phyloP scores from a whole-genome alignment of 2,888 invertebrate genomes.

The Nymphalis urticae region DNA sequence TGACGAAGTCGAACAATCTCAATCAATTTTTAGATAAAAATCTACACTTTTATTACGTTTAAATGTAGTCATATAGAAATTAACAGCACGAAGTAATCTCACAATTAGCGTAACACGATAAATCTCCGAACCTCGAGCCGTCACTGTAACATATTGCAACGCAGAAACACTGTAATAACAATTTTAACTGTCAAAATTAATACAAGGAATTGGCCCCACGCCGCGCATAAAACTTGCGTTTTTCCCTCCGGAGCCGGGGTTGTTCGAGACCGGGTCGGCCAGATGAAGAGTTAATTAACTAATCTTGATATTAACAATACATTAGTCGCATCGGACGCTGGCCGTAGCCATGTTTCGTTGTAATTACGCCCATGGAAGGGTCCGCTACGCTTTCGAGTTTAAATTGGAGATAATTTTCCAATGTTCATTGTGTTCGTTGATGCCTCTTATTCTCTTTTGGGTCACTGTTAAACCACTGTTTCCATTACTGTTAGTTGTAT shows the following conservation, averaged over 20 bases:
- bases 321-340: constrained; percentile 76
- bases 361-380: constrained; percentile 51
- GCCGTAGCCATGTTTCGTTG: constrained; percentile 51
- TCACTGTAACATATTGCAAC: constrained; percentile 47
- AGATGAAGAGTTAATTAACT: constrained; percentile 25
- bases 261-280: constrained; percentile 17
- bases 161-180: constrained; percentile 50
- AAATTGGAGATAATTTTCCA: constrained; percentile 42
- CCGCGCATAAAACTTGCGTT: constrained; percentile 36
- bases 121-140: constrained; percentile 31
- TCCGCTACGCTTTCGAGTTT: constrained; percentile 39
- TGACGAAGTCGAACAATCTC: too few species aligned
- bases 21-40: neutral
- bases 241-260: constrained; percentile 32
- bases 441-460: constrained; percentile 24
- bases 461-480: constrained; percentile 7
- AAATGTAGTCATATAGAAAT: constrained; percentile 13
- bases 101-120: constrained; percentile 35
- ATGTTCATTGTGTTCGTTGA: constrained; percentile 32
- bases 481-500: constrained; percentile 10
- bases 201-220: constrained; percentile 52
- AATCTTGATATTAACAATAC: constrained; percentile 80
- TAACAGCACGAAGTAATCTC: constrained; percentile 24
- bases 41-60: neutral
- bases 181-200: constrained; percentile 71